A percentile compares a stretch with the other conserved stretches of the same genome.
phyloP scores from a whole-genome alignment of 92 coral and sea anemone genomes.

The Epizoanthus ramosus region DNA sequence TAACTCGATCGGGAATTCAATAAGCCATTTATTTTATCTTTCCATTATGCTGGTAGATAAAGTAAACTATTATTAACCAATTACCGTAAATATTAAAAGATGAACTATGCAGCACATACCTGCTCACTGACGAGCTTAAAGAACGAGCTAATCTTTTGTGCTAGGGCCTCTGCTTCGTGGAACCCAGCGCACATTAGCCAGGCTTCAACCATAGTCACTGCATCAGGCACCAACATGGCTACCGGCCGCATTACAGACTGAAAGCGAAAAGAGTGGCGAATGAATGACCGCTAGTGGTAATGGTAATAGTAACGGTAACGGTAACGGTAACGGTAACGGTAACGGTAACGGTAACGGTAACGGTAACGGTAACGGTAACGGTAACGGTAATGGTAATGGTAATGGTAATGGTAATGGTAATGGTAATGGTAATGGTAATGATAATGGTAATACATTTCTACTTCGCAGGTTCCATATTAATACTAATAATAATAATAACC shows the following conservation, averaged over 20 bases:
- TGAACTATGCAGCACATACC: slow-evolving; percentile 43
- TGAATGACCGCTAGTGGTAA: not conserved
- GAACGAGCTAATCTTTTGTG: slow-evolving; percentile 85
- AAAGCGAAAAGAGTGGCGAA: not conserved
- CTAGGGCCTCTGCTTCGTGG: slow-evolving; percentile 76
- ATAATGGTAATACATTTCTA: too few relatives aligned
- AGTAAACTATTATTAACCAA: too few relatives aligned
- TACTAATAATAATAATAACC: too few relatives aligned
- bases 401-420: too few relatives aligned
- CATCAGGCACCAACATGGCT: slow-evolving; percentile 81
- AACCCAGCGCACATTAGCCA: slow-evolving; percentile 87
- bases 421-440: too few relatives aligned
- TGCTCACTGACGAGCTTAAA: slow-evolving; percentile 78
- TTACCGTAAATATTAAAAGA: not conserved
- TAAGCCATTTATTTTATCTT: too few relatives aligned
- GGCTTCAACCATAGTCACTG: slow-evolving; percentile 73
- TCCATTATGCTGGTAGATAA: too few relatives aligned
- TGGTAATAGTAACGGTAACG: not conserved
- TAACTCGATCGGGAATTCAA: too few relatives aligned
- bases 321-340: not conserved
- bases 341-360: not conserved
- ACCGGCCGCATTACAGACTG: slow-evolving; percentile 84
- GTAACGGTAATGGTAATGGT: too few relatives aligned
- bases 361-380: too few relatives aligned
- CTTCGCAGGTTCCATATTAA: too few relatives aligned